phyloP scores from a whole-genome alignment of 2,113 vertebrate genomes.

The Beaufortia kweichowensis region DNA sequence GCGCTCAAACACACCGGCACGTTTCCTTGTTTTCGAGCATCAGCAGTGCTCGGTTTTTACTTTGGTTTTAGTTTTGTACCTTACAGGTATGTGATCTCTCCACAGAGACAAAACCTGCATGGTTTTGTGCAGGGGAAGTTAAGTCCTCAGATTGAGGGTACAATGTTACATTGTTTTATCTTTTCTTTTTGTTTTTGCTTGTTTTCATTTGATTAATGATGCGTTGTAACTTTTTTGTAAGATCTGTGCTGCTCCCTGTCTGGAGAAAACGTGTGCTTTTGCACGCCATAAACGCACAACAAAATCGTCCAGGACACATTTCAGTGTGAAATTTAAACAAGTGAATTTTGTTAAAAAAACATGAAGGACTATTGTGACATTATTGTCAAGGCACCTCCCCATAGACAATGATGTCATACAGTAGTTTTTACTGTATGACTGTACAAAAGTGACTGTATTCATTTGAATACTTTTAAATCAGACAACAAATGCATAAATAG shows the following conservation, averaged over 20 bases:
- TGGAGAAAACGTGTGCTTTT: constrained; percentile 18
- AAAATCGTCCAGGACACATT: neutral
- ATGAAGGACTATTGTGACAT: neutral
- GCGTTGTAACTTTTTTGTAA: neutral
- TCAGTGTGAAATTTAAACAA: neutral
- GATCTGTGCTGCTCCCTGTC: constrained; percentile 34
- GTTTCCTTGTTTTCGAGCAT: constrained; percentile 39
- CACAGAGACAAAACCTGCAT: constrained; percentile 47
- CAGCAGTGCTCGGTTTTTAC: constrained; percentile 47
- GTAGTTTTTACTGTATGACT: too few relatives aligned
- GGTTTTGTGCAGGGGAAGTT: constrained; percentile 64
- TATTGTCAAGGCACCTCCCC: neutral
- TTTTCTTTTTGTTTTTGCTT: constrained; percentile 33
- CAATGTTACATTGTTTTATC: constrained; percentile 57
- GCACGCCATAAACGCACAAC: neutral
- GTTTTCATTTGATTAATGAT: constrained; percentile 23
- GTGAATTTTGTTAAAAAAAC: neutral
- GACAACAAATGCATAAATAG: too few relatives aligned
- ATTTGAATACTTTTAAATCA: too few relatives aligned
- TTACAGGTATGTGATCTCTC: constrained; percentile 74
- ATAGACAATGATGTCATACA: too few relatives aligned
- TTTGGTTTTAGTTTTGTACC: constrained; percentile 74
- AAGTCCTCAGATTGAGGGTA: constrained; percentile 77
- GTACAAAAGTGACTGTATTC: too few relatives aligned
- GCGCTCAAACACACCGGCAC: constrained; percentile 31